Evolutionary conservation across 2,797 vertebrate genomes (phyloP).

Genomic region (Xenentodon cancila): DNA sequence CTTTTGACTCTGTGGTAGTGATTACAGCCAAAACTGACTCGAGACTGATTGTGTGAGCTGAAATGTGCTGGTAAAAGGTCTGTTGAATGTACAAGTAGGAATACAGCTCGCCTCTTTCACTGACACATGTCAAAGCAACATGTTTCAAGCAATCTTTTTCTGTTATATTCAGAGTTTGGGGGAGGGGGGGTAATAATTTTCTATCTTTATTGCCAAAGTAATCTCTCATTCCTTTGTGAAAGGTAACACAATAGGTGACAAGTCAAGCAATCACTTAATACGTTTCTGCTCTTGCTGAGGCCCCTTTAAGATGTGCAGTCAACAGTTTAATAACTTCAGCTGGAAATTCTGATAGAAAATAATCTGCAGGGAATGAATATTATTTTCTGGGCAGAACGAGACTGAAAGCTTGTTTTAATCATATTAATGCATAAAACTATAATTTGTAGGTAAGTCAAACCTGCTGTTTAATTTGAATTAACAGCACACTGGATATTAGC

Average conservation of each 20-base stretch:
- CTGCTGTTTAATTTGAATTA: slow-evolving; percentile 42
- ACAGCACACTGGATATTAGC: slow-evolving; percentile 69
- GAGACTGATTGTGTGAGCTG: slow-evolving; percentile 5
- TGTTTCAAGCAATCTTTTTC: slow-evolving; percentile 54
- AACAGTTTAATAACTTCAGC: slow-evolving; percentile 18
- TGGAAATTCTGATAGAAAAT: slow-evolving; percentile 10
- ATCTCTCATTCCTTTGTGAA: slow-evolving; percentile 28
- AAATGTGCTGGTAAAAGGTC: slow-evolving; percentile 40
- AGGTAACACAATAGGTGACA: slow-evolving; percentile 12
- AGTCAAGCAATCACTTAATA: slow-evolving; percentile 39
- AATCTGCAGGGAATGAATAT: slow-evolving; percentile 23
- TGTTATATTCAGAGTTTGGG: slow-evolving; percentile 25
- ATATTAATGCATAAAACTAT: neutral
- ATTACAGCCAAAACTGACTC: slow-evolving; percentile 28
- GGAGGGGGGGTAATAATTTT: slow-evolving; percentile 46
- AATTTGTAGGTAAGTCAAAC: slow-evolving; percentile 17
- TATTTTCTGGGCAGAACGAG: slow-evolving; percentile 9
- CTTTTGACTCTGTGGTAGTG: slow-evolving; percentile 30
- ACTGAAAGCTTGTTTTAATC: slow-evolving; percentile 6
- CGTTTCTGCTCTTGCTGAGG: slow-evolving; percentile 4
- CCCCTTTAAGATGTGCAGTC: neutral
- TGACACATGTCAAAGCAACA: slow-evolving; percentile 50
- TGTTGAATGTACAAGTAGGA: slow-evolving; percentile 72
- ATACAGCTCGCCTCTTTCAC: slow-evolving; percentile 48
- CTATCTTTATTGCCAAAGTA: slow-evolving; percentile 65